Evolutionary conservation across 92 coral and sea anemone genomes (phyloP).

Genomic region (Nematostella vectensis): DNA sequence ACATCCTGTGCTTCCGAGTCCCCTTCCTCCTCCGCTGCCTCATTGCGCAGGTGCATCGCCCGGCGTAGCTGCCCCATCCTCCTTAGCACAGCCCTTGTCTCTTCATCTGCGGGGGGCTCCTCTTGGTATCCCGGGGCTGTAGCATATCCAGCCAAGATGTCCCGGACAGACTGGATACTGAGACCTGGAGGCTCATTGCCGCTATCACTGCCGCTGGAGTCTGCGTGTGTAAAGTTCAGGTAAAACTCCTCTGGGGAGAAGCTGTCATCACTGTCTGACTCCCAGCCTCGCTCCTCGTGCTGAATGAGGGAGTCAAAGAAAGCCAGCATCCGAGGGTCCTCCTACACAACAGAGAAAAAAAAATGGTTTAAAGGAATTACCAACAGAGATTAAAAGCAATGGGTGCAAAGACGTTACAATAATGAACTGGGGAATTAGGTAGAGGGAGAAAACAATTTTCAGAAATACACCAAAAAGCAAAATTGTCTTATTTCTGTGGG

Average conservation of each 20-base stretch:
- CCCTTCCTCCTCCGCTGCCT: constrained; percentile 11
- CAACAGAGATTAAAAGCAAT: too few species aligned
- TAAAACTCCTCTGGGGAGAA: constrained; percentile 62
- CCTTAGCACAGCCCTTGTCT: constrained; percentile 19
- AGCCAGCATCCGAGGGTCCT: constrained; percentile 92
- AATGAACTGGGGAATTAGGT: too few species aligned
- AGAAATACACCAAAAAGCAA: too few species aligned
- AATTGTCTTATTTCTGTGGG: too few species aligned
- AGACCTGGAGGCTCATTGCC: constrained; percentile 25
- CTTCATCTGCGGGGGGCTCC: constrained; percentile 9
- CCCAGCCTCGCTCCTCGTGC: constrained; percentile 47
- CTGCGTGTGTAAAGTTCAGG: constrained; percentile 36
- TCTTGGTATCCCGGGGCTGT: constrained; percentile 1
- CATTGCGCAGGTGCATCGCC: constrained; percentile 28
- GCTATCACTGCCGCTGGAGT: constrained; percentile 59
- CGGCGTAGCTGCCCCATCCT: constrained; percentile 28
- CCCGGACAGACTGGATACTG: constrained; percentile 24
- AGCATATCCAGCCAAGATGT: constrained; percentile 20
- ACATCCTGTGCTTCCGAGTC: constrained; percentile 10
- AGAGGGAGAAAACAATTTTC: too few species aligned
- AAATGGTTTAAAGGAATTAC: not conserved
- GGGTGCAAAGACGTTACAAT: too few species aligned
- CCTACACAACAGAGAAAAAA: constrained; percentile 6
- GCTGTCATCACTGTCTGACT: constrained; percentile 59
- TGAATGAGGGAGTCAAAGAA: constrained; percentile 87